Evolutionary conservation across 2,888 invertebrate species (phyloP), one percentile per base, ranked within the genome.

Genomic region (Atethmia centrago): DNA sequence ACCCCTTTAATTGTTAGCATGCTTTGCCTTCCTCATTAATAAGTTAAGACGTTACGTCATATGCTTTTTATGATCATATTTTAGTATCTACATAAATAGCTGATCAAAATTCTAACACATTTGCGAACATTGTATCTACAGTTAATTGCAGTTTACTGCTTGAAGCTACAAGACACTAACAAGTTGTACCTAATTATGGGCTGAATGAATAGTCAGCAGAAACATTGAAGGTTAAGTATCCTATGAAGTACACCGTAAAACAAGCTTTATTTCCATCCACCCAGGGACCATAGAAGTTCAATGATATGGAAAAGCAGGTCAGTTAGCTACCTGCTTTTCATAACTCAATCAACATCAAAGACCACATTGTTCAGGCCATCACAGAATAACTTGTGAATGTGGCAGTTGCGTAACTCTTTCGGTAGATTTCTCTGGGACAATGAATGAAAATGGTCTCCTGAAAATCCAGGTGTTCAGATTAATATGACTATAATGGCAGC

Each of bases 1-100:
- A 77, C 77, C 78, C 67, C 75, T 71, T 75, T 79, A 82, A 88
- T 86, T 85, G 80, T 85, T 84, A 61, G 58, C 72, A 71, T 77
- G 69, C 76, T 82, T 77, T 66, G 75, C 74, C 64, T 67, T 79
- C 72, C 47, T 64, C 55, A 67, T 74, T 80, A 77, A 72, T 74
- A 73, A 76, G 72, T 56, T 71, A 31, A 80, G 56, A 65, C 53
- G 65, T 81, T 79, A 73, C 74, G 59, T 79, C 71, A 84, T 69
- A 56, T 61, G 45, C 19, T 76, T 69, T 77, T 77, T 70, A 75
- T 25, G 74, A 51, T 62, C 72, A 58, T 67, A 36, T 63, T 83
- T 82, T 65, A 68, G 63, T 64, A 72, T 56, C 40, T 40, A 56
- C 79, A 51, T 68, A 61, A 71, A 53, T 73, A 68, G 47, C 40